These are phyloP conservation scores for Rhea pennata DNA, from an alignment of 2,113 vertebrate species.

Conservation along the genomic window DNA sequence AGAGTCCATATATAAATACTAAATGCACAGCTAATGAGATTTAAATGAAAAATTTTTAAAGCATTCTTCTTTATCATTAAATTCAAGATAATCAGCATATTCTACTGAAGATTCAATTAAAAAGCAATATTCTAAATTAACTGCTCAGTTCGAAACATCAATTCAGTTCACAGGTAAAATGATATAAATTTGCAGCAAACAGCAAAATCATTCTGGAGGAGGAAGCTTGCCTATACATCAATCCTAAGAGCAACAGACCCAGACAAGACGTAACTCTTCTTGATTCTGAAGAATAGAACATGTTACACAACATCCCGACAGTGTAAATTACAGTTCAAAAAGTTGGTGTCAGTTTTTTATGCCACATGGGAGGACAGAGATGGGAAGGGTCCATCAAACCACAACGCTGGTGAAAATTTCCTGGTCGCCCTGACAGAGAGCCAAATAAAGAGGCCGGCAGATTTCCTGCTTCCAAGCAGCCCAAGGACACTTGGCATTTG, in stretches of 20 bases:
- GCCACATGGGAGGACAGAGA: neutral
- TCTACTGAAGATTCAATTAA: constrained; percentile 26
- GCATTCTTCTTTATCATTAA: neutral
- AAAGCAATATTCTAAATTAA: constrained; percentile 27
- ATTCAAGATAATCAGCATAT: constrained; percentile 9
- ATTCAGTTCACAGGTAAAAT: neutral
- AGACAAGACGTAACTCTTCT: neutral
- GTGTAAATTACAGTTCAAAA: neutral
- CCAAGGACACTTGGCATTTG: too few relatives aligned
- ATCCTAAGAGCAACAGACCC: neutral
- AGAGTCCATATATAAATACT: neutral
- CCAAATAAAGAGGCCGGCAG: neutral
- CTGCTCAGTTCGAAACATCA: neutral
- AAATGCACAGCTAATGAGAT: neutral
- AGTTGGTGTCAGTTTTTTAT: neutral
- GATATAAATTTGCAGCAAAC: constrained; percentile 9
- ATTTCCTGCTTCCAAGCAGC: too few relatives aligned
- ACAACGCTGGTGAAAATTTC: too few relatives aligned
- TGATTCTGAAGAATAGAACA: neutral
- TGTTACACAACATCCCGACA: rapidly evolving
- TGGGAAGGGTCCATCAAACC: too few relatives aligned
- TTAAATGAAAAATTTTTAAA: neutral
- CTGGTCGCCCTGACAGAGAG: too few relatives aligned
- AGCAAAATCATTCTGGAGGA: constrained; percentile 20
- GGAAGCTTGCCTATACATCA: neutral